Evolutionary conservation across 37 sponge, comb jelly and placozoan species (phyloP).

Genomic region (Chondrosia reniformis): DNA sequence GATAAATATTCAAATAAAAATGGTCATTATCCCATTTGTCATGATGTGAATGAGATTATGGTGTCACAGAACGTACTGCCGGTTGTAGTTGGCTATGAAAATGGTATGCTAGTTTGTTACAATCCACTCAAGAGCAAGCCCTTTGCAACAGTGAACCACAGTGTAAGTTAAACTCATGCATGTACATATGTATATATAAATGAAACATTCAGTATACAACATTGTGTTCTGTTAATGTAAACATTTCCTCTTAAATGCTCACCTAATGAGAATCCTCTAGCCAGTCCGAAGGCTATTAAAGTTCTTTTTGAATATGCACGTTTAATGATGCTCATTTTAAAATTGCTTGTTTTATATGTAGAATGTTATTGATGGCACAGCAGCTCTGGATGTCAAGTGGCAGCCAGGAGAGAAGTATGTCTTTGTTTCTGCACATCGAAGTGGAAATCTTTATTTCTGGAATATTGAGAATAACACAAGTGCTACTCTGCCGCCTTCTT

Average conservation of each 20-base stretch:
- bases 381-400: conserved; percentile 83
- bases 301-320: too few species aligned
- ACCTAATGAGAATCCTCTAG: too few species aligned
- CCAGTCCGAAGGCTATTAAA: too few species aligned
- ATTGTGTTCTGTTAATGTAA: not conserved
- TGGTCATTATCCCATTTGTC: conserved; percentile 57
- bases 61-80: conserved; percentile 37
- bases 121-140: conserved; percentile 56
- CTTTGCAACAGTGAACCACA: conserved; percentile 51
- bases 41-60: conserved; percentile 76
- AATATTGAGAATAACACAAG: conserved; percentile 33
- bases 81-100: conserved; percentile 68
- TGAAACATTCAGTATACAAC: not conserved
- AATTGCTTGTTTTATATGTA: too few species aligned
- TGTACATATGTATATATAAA: not conserved
- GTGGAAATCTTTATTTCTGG: conserved; percentile 90
- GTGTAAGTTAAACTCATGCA: conserved; percentile 44
- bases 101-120: conserved; percentile 60
- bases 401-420: conserved; percentile 73
- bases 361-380: conserved; percentile 48
- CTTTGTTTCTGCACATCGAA: conserved; percentile 77
- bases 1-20: conserved; percentile 51
- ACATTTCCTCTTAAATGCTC: too few species aligned
- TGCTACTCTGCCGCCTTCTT: not conserved
- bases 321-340: too few species aligned